Conservation (phyloP, 2,113 vertebrate genomes). For the Burhinus oedicnemus region DNA sequence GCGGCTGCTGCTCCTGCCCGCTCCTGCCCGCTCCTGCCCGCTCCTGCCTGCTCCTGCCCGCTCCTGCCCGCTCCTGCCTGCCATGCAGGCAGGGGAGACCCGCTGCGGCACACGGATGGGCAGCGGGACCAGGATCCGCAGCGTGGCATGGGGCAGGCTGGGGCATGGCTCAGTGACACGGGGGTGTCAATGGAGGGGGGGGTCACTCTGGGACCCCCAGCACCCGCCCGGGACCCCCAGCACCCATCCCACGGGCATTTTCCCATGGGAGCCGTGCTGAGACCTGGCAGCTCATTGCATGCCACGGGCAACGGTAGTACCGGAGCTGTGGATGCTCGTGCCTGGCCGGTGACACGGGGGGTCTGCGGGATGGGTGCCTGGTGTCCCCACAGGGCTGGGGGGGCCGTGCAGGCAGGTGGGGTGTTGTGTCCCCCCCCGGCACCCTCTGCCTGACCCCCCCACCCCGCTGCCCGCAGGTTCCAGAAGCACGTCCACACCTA, state of each 20-base stretch:
- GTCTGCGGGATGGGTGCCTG: background rate
- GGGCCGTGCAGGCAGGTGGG: background rate
- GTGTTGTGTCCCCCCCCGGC: background rate
- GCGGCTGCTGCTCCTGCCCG: background rate
- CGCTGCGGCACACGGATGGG: too few relatives aligned
- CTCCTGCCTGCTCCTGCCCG: too few relatives aligned
- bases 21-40: too few relatives aligned
- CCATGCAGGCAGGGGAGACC: too few relatives aligned
- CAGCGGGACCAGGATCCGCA: too few relatives aligned
- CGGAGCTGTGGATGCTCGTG: background rate
- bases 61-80: too few relatives aligned
- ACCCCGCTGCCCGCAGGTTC: slow-evolving; percentile 75
- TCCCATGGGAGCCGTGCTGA: background rate
- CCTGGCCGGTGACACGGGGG: background rate
- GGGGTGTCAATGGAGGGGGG: background rate
- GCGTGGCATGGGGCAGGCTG: background rate
- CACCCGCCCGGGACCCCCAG: too few relatives aligned
- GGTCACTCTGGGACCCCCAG: background rate
- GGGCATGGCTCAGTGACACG: background rate
- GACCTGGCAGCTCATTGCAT: background rate
- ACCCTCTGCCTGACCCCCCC: background rate
- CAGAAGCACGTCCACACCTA: slow-evolving; percentile 98
- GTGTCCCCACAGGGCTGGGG: accelerated
- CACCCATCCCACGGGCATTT: background rate
- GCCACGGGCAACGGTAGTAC: background rate